A percentile compares a stretch with the other conserved stretches of the same genome.
Evolutionary conservation across 2,797 vertebrate genomes (phyloP).

Genomic region (Urocyon cinereoargenteus): DNA sequence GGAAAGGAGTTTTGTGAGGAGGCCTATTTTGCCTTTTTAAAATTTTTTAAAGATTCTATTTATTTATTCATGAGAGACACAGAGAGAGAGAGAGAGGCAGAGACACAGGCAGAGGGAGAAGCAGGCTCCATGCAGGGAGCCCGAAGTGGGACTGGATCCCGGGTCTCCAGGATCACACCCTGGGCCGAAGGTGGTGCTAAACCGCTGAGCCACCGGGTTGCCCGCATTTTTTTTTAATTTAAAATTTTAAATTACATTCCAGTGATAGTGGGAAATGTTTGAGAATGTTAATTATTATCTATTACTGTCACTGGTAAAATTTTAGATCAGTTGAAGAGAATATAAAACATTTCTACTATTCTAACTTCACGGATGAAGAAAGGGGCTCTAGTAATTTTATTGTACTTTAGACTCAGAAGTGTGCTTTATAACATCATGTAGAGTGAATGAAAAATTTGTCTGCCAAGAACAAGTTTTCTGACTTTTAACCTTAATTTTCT

Average conservation of each 20-base stretch:
- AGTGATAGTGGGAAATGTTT: neutral
- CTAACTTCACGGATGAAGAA: neutral
- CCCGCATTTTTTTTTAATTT: too few species aligned
- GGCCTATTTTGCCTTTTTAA: neutral
- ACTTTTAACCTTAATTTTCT: constrained; percentile 67
- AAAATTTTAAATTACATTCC: neutral
- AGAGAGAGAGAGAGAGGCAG: too few species aligned
- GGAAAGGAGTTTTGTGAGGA: neutral
- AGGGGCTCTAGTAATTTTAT: neutral
- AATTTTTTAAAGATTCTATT: too few species aligned
- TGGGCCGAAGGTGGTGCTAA: too few species aligned
- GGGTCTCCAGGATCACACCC: too few species aligned
- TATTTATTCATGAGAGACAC: too few species aligned
- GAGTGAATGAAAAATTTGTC: constrained; percentile 52
- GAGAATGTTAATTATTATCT: neutral
- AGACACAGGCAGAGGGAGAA: too few species aligned
- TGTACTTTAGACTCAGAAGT: constrained; percentile 23
- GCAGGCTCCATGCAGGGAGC: too few species aligned
- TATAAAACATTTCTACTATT: neutral
- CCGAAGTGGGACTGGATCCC: too few species aligned
- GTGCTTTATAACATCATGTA: constrained; percentile 26
- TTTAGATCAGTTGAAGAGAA: constrained; percentile 19
- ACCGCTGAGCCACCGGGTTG: too few species aligned
- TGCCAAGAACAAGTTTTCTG: constrained; percentile 53
- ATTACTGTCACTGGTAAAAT: neutral